phyloP scores from a whole-genome alignment of 2,797 vertebrate genomes.

The Lateolabrax maculatus region DNA sequence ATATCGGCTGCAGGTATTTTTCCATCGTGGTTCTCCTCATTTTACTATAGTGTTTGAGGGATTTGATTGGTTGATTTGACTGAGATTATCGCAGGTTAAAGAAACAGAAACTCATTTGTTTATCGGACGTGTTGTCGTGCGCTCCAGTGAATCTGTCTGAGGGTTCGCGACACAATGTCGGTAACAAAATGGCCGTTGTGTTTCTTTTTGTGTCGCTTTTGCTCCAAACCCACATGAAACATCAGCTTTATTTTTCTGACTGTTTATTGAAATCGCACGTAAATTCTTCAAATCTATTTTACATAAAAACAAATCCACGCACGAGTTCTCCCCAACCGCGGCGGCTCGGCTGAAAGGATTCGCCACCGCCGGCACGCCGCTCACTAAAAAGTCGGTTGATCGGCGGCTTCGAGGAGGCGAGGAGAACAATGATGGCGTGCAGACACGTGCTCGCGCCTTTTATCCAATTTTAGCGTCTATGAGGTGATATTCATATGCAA shows the following conservation, averaged over 20 bases:
- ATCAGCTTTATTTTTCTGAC: conserved; percentile 62
- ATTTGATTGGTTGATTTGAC: too few relatives aligned
- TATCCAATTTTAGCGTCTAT: conserved; percentile 24
- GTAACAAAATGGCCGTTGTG: conserved; percentile 43
- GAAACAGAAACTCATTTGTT: conserved; percentile 71
- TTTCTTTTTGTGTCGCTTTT: conserved; percentile 62
- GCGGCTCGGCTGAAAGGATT: conserved; percentile 65
- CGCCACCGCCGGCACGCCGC: conserved; percentile 58
- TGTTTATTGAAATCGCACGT: conserved; percentile 81
- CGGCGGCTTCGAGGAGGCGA: conserved; percentile 31
- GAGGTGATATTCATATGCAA: conserved; percentile 72
- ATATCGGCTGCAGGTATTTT: background rate
- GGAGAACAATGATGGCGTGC: conserved; percentile 65
- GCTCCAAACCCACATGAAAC: conserved; percentile 50
- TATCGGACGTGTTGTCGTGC: conserved; percentile 46
- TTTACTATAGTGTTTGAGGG: conserved; percentile 16
- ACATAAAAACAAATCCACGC: conserved; percentile 87
- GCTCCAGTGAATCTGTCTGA: conserved; percentile 67
- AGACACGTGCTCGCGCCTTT: conserved; percentile 26
- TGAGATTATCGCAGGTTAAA: background rate
- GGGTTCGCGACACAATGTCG: conserved; percentile 41
- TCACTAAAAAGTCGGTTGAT: conserved; percentile 78
- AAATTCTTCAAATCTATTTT: conserved; percentile 77
- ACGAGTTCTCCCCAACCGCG: conserved; percentile 58
- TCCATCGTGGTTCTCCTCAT: background rate